Base-by-base conservation (phyloP, 2,888 invertebrate genomes). In the Leptopterna dolabrata region DNA sequence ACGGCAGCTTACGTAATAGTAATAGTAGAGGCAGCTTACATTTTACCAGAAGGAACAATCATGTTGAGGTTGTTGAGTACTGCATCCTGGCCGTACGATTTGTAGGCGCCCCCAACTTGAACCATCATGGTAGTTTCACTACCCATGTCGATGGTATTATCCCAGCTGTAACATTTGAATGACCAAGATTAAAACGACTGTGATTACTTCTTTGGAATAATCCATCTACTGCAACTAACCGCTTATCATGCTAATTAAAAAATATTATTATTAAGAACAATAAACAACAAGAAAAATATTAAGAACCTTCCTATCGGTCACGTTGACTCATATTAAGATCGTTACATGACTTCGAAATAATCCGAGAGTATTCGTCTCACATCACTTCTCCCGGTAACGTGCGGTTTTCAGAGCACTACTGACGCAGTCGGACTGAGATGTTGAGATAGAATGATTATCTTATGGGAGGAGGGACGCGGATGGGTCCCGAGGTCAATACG, bases 51-150 rank as follows among this genome's bases (percentile, higher is more conserved):
- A 29, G 45, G 73, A 1, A 85, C 85, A 14, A 76, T 76, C 85
- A 85, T 76, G 76, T 76, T 85, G 85, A 85, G 51, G 11, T 76
- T 36, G 45, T 76, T 76, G 47, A 85, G 76, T n/a, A 85, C 85
- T 16, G 29, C 47, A 45, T 85, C 76, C 14, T 47, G 45, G 51
- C 76, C 85, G 85, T 51, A 85, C 1, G 73, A 29, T 76, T 85
- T 85, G 76, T 27, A 43, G 45, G 76, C 85, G n/a, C 36, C 76
- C 29, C n/a, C 19, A 29, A 76, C 85, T 29, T 47, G 27, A 11
- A 85, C 76, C 51, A 83, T 83, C 14, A 70, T 7, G 2, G 83
- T 73, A 0, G 73, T 0, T n/a, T 36, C 41, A 19, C 41, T 41
- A 36, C 36, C 73, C 73, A 73, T 73, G 36, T 24, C 24, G 27